Conservation (phyloP, 2,113 vertebrate species). For the Etia nguti region DNA sequence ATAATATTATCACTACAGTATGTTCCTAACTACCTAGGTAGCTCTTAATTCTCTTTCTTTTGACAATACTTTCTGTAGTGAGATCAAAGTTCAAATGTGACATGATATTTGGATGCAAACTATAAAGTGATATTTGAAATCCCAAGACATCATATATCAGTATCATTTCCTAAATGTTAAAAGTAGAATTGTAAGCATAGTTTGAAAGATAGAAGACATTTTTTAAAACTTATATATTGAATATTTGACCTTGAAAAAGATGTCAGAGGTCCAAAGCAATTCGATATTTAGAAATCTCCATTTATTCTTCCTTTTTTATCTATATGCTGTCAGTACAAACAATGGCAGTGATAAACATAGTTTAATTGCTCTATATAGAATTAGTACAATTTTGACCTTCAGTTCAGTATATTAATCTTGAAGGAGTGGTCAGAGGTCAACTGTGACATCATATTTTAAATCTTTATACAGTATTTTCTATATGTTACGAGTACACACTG, state of each 20-base stretch:
- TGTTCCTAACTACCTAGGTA: too few species aligned
- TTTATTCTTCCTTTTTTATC: background rate
- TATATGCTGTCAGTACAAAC: background rate
- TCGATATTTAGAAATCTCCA: background rate
- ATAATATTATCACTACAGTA: too few species aligned
- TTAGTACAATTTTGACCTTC: background rate
- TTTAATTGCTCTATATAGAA: background rate
- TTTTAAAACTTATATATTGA: rapidly evolving
- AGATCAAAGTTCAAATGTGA: too few species aligned
- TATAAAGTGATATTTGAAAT: too few species aligned
- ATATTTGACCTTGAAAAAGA: background rate
- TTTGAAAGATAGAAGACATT: background rate
- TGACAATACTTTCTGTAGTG: too few species aligned
- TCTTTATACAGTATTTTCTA: background rate
- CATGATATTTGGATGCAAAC: too few species aligned
- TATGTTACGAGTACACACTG: background rate
- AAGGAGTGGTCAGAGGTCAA: background rate
- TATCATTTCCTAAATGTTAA: background rate
- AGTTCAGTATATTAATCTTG: background rate
- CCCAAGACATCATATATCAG: too few species aligned
- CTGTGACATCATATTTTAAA: background rate
- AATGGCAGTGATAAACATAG: background rate
- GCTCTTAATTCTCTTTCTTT: too few species aligned
- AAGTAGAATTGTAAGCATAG: background rate
- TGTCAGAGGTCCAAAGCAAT: background rate